phyloP scores from a whole-genome alignment of 2,113 vertebrate species.

The Oncorhynchus nerka region DNA sequence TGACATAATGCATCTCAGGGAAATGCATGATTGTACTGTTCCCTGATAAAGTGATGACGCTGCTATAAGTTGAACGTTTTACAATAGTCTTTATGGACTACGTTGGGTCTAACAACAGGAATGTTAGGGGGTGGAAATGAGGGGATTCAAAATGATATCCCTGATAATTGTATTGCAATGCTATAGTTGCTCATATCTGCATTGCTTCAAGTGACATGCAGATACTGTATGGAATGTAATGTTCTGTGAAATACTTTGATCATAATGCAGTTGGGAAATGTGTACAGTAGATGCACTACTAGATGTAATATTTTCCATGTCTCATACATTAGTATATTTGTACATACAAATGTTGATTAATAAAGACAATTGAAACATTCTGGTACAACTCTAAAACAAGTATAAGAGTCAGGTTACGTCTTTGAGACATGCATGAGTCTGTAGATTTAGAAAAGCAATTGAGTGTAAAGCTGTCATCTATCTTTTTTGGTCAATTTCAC shows the following conservation, averaged over 20 bases:
- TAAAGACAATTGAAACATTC: constrained; percentile 33
- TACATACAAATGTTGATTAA: constrained; percentile 66
- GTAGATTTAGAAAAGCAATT: constrained; percentile 14
- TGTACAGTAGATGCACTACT: constrained; percentile 56
- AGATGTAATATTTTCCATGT: constrained; percentile 69
- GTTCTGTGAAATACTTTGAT: constrained; percentile 44
- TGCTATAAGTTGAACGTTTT: constrained; percentile 21
- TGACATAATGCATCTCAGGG: constrained; percentile 61
- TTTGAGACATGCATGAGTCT: not conserved
- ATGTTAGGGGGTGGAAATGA: constrained; percentile 19
- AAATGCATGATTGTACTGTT: constrained; percentile 69
- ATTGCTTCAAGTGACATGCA: constrained; percentile 7
- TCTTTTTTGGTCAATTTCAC: constrained; percentile 24
- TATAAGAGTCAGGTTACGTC: not conserved
- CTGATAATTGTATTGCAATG: constrained; percentile 33
- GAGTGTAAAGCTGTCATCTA: constrained; percentile 19
- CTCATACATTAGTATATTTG: constrained; percentile 59
- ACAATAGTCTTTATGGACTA: not conserved
- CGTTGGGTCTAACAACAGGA: not conserved
- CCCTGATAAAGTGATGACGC: constrained; percentile 22
- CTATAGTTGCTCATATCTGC: not conserved
- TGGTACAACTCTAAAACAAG: not conserved
- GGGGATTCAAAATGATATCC: constrained; percentile 29
- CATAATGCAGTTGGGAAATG: constrained; percentile 57
- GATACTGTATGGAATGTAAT: constrained; percentile 40